Conservation (phyloP, 2,113 vertebrate species). For the Triplophysa siluroides region DNA sequence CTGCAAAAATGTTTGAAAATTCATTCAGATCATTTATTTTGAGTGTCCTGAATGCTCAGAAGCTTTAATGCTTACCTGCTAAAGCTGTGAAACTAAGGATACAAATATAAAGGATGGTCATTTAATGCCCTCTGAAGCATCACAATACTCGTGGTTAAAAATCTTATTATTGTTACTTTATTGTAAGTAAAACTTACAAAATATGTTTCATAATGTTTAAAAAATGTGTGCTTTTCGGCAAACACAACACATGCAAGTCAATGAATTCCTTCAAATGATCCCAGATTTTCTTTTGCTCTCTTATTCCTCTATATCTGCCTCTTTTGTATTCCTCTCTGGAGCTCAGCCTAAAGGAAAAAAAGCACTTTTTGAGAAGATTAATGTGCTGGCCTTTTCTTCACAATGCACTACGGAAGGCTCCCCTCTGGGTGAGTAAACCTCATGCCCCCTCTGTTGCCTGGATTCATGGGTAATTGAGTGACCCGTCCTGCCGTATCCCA, state of each 20-base stretch:
- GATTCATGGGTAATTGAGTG: conserved; percentile 57
- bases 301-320: conserved; percentile 14
- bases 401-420: conserved; percentile 61
- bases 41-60: too few relatives aligned
- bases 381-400: conserved; percentile 54
- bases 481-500: conserved; percentile 62
- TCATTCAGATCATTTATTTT: too few relatives aligned
- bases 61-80: too few relatives aligned
- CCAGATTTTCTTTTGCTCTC: neutral
- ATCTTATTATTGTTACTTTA: neutral
- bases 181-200: too few relatives aligned
- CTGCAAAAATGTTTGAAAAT: too few relatives aligned
- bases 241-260: neutral
- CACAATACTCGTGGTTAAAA: neutral
- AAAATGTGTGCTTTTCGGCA: neutral
- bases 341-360: conserved; percentile 38
- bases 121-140: neutral
- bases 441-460: conserved; percentile 58
- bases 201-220: neutral
- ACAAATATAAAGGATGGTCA: too few relatives aligned
- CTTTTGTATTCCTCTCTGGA: conserved; percentile 34
- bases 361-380: conserved; percentile 56
- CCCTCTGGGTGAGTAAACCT: conserved; percentile 59
- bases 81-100: too few relatives aligned
- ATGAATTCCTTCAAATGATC: neutral